Evolutionary conservation across 2,797 vertebrate genomes (phyloP).

Genomic region (Etheostoma nigrum): DNA sequence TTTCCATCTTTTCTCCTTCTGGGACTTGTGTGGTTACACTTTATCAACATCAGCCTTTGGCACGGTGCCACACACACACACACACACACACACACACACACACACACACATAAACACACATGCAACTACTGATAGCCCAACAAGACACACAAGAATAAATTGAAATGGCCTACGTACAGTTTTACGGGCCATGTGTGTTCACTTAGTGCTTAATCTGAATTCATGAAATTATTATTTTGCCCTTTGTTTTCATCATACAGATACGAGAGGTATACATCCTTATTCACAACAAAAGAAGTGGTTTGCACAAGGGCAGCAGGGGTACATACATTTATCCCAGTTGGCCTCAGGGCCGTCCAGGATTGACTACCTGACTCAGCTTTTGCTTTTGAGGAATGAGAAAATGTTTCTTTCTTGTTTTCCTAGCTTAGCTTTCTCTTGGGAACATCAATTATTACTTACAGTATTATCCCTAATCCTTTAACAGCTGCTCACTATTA

Average conservation of each 20-base stretch:
- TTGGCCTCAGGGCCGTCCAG: not conserved
- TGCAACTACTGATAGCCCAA: not conserved
- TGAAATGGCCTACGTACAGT: conserved; percentile 38
- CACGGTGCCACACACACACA: conserved; percentile 39
- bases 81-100: conserved; percentile 44
- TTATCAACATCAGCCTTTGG: conserved; percentile 75
- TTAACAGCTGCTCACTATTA: not conserved
- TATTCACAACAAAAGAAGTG: conserved; percentile 23
- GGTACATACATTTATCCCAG: conserved; percentile 23
- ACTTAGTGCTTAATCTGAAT: conserved; percentile 58
- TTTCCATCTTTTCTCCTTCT: conserved; percentile 54
- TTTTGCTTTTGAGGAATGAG: conserved; percentile 5
- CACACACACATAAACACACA: conserved; percentile 21
- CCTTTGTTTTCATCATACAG: conserved; percentile 16
- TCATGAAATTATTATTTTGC: conserved; percentile 29
- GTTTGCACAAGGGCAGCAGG: not conserved
- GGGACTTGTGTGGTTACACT: conserved; percentile 69
- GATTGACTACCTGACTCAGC: conserved; percentile 3
- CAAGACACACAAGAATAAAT: conserved; percentile 60
- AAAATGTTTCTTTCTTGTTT: not conserved
- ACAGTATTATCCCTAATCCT: not conserved
- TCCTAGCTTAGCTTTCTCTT: not conserved
- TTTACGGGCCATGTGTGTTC: conserved; percentile 65
- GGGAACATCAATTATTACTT: no score
- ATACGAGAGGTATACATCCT: not conserved